These are phyloP conservation scores for Coenobita brevimanus DNA, from an alignment of 1,140 invertebrate species.

Conservation along the genomic window DNA sequence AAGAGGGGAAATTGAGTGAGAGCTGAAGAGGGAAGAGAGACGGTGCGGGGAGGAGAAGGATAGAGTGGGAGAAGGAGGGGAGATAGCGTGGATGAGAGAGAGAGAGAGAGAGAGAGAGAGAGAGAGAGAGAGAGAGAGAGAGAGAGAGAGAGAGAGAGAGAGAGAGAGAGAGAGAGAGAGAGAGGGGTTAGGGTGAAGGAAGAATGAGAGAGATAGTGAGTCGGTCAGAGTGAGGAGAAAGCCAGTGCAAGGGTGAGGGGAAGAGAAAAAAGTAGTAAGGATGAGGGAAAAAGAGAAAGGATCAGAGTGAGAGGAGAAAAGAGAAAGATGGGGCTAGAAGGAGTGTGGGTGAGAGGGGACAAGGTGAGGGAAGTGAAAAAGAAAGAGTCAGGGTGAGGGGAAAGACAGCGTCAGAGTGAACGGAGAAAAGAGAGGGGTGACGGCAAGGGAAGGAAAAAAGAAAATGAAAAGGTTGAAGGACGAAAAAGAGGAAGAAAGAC, in stretches of 20 bases:
- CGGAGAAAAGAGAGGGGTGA: too few species aligned
- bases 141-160: constrained; percentile 12
- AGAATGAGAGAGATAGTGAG: constrained; percentile 4
- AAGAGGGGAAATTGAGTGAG: constrained; percentile 1
- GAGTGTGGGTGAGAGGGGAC: too few species aligned
- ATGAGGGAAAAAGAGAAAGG: too few species aligned
- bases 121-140: neutral
- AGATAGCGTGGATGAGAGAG: too few species aligned
- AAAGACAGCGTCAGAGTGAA: too few species aligned
- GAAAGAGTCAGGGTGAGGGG: too few species aligned
- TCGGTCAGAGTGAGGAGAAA: neutral
- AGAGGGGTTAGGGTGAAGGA: too few species aligned
- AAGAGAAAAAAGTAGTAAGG: neutral
- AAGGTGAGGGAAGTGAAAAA: neutral
- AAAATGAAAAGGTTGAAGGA: too few species aligned
- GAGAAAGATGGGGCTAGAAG: neutral
- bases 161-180: constrained; percentile 37
- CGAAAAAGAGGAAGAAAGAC: too few species aligned
- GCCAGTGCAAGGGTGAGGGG: too few species aligned
- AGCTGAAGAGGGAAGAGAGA: neutral
- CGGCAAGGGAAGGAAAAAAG: too few species aligned
- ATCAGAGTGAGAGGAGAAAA: neutral
- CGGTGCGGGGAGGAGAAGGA: neutral
- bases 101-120: neutral
- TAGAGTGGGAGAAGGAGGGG: neutral